A percentile compares a stretch with the other conserved stretches of the same genome.
These are phyloP conservation scores for Stenchaetothrips biformis DNA, from an alignment of 2,888 invertebrate species.

Conservation along the genomic window DNA sequence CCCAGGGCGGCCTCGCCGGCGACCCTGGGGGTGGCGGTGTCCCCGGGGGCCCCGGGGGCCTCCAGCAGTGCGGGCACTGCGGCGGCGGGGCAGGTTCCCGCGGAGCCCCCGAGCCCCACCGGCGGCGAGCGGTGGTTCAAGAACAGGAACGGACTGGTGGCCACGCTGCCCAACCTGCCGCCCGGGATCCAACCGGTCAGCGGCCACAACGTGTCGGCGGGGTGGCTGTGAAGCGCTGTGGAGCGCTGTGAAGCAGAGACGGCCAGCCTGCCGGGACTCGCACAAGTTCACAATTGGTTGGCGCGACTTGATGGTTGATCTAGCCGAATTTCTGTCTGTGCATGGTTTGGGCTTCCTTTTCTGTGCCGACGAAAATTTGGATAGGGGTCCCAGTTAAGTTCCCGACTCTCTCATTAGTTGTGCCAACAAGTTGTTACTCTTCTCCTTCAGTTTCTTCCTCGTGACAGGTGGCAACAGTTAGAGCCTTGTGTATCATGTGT, in stretches of 20 bases:
- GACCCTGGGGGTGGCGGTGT: slow-evolving; percentile 36
- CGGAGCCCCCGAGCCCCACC: slow-evolving; percentile 28
- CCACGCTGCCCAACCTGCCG: slow-evolving; percentile 60
- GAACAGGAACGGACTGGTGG: slow-evolving; percentile 53
- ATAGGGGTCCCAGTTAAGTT: background rate
- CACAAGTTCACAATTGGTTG: background rate
- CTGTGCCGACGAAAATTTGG: background rate
- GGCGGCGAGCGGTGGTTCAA: slow-evolving; percentile 40
- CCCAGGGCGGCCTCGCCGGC: slow-evolving; percentile 28
- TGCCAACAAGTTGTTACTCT: too few species aligned
- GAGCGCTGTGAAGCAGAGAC: too few species aligned
- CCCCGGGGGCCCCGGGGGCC: slow-evolving; percentile 51
- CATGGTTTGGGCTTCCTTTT: background rate
- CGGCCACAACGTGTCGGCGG: slow-evolving; percentile 65
- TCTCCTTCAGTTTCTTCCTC: too few species aligned
- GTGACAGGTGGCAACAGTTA: too few species aligned
- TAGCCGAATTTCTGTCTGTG: background rate
- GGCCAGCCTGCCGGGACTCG: background rate
- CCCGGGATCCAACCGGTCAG: slow-evolving; percentile 69
- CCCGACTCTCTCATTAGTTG: too few species aligned
- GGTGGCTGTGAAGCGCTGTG: too few species aligned
- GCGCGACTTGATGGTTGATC: background rate
- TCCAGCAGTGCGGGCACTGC: slow-evolving; percentile 49
- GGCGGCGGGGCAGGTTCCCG: slow-evolving; percentile 35
- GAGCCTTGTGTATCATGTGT: too few species aligned